Percentiles rank a stretch among this genome's conserved stretches.
These are phyloP conservation scores for Tretioscincus oriximinensis DNA, from an alignment of 2,113 vertebrate species.

Conservation along the genomic window DNA sequence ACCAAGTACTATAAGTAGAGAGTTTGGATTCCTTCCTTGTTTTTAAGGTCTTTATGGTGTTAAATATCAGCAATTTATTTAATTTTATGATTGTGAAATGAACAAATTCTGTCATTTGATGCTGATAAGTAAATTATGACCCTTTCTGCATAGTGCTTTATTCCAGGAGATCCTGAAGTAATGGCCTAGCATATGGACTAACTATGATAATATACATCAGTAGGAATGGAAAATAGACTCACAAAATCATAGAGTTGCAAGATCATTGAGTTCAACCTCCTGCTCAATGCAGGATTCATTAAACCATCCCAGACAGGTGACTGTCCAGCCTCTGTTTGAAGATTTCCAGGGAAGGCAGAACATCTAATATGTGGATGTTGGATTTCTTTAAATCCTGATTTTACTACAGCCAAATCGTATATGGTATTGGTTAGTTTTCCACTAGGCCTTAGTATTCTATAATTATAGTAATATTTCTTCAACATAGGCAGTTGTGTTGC, in stretches of 20 bases:
- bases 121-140: too few relatives aligned
- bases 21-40: not conserved
- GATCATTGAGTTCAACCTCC: too few relatives aligned
- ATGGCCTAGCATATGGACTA: not conserved
- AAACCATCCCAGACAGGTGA: too few relatives aligned
- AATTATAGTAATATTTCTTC: not conserved
- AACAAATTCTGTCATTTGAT: not conserved
- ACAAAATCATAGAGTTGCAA: too few relatives aligned
- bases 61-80: constrained; percentile 10
- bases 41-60: too few relatives aligned
- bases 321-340: too few relatives aligned
- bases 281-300: too few relatives aligned
- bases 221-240: not conserved
- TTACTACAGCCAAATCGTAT: too few relatives aligned
- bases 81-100: not conserved
- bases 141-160: not conserved
- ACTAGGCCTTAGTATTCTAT: too few relatives aligned
- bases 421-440: too few relatives aligned
- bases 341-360: too few relatives aligned
- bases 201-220: not conserved
- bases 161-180: not conserved
- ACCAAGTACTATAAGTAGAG: not conserved
- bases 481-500: too few relatives aligned
- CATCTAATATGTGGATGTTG: not conserved
- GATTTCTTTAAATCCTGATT: not conserved